A percentile compares a stretch with the other conserved stretches of the same genome.
Evolutionary conservation across 2,113 vertebrate genomes (phyloP).

Genomic region (Guaruba guarouba): DNA sequence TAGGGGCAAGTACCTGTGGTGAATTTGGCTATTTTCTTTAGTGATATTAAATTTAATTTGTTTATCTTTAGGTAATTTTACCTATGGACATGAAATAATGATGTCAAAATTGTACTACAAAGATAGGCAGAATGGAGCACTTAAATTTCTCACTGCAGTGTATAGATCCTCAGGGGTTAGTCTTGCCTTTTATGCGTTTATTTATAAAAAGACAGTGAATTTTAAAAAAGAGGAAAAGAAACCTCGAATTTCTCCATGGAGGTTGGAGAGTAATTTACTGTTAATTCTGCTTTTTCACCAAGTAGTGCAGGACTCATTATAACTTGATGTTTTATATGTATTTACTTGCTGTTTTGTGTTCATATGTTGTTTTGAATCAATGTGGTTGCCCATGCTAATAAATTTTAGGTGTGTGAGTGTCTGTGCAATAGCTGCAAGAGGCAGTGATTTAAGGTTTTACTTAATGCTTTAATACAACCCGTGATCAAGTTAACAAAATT

Average conservation of each 20-base stretch:
- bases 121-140: background rate
- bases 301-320: background rate
- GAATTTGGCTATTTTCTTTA: background rate
- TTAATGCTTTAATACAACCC: constrained; percentile 41
- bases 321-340: background rate
- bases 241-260: background rate
- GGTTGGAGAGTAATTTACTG: background rate
- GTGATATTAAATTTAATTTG: background rate
- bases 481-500: constrained; percentile 41
- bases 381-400: background rate
- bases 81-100: background rate
- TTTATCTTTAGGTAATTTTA: background rate
- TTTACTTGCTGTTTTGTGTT: background rate
- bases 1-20: background rate
- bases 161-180: background rate
- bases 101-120: background rate
- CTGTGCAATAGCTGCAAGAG: background rate
- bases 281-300: background rate
- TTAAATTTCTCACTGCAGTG: background rate
- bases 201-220: background rate
- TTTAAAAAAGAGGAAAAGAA: background rate
- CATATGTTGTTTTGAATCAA: background rate
- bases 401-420: background rate
- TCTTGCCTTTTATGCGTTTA: background rate
- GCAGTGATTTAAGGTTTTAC: constrained; percentile 1